Evolutionary conservation across 1,140 invertebrate genomes (phyloP), one percentile per base, ranked within the genome.

Genomic region (Drosophila insularis): DNA sequence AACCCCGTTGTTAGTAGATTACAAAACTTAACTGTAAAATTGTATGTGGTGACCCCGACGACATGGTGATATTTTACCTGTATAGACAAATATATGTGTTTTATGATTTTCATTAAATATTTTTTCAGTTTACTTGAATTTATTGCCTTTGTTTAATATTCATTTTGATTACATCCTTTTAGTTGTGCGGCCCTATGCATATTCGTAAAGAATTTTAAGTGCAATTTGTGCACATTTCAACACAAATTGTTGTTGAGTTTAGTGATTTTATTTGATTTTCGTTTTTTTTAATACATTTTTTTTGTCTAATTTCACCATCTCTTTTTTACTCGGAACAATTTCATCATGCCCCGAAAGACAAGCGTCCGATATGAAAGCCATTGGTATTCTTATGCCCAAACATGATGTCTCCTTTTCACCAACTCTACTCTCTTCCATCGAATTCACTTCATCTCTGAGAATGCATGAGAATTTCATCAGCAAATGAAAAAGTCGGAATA

Each of bases 331-430:
- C 8, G 2, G 2, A 19, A 8, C 43, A 46, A 46, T 46, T 46
- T 50, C 43, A 50, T 50, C 43, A 50, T 50, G 3, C 7, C 8
- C 4, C 8, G 17, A 50, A 50, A 50, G 14, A 8, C 17, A 17
- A 17, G 17, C 14, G 14, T 23, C 23, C 23, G 2, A 4, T 23
- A 37, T 37, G 10, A 40, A 40, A 66, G 62, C 43, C 73, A 74
- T 65, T 74, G 70, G 73, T 73, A 74, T 71, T 55, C 37, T 17
- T 68, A 50, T 11, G 32, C 14, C 11, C n/a, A 27, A 11, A 32
- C n/a, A 8, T 14, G 11, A 8, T 40, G 13, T 0, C 40, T 46
- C 14, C 14, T 46, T 17, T 14, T 17, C 14, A 19, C 13, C 40
- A 17, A 46, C 40, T 46, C 23, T 46, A 7, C n/a, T 14, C 10